Evolutionary conservation across 1,140 invertebrate species (phyloP).

Genomic region (Formica exsecta): DNA sequence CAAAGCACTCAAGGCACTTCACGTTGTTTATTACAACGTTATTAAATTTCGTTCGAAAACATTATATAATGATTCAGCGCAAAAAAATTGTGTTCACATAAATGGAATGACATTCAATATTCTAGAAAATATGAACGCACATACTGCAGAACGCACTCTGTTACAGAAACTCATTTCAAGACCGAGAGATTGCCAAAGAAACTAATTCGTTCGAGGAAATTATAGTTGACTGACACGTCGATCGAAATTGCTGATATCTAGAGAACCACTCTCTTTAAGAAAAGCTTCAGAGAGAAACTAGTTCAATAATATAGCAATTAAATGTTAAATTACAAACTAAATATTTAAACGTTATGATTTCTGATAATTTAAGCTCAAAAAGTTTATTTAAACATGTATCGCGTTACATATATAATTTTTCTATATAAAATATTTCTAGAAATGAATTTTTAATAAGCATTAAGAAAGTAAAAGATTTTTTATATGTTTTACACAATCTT

Average conservation of each 20-base stretch:
- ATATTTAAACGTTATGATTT: neutral
- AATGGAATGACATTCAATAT: neutral
- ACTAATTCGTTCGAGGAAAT: constrained; percentile 39
- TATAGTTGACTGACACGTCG: neutral
- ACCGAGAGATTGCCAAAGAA: neutral
- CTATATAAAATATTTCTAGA: neutral
- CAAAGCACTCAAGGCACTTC: neutral
- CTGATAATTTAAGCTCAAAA: neutral
- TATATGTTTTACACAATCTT: neutral
- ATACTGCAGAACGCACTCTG: neutral
- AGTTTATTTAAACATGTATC: neutral
- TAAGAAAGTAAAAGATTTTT: constrained; percentile 13
- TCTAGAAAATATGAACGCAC: neutral
- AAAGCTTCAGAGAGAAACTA: neutral
- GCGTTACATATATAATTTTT: too few species aligned
- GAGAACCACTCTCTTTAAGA: neutral
- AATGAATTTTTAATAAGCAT: neutral
- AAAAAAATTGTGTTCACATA: neutral
- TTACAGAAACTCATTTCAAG: constrained; percentile 14
- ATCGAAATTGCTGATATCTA: neutral
- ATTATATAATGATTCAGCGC: neutral
- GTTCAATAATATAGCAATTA: neutral
- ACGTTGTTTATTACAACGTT: neutral
- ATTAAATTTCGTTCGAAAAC: constrained; percentile 2
- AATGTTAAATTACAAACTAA: neutral